Percentiles rank a stretch among this genome's conserved stretches.
Conservation (phyloP, 1,140 invertebrate species). For the Aleiodes sp. region DNA sequence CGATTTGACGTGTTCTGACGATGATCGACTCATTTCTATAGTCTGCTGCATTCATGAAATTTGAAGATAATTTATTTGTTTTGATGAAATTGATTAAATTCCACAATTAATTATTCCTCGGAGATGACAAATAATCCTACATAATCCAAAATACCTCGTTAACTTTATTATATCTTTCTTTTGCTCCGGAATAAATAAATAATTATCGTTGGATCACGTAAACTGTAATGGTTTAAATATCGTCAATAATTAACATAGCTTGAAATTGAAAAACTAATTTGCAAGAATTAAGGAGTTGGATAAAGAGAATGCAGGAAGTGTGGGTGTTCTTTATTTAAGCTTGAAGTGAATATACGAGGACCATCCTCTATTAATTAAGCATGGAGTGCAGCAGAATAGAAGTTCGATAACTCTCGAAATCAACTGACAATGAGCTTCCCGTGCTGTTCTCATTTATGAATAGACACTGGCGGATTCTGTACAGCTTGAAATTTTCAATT, state of each 20-base stretch:
- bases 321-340: neutral
- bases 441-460: neutral
- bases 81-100: neutral
- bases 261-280: neutral
- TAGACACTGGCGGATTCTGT: too few species aligned
- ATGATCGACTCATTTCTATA: slow-evolving; percentile 48
- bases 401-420: neutral
- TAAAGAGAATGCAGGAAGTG: neutral
- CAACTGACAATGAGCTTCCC: neutral
- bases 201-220: too few species aligned
- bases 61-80: neutral
- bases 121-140: neutral
- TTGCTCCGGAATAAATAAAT: too few species aligned
- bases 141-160: too few species aligned
- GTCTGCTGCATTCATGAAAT: slow-evolving; percentile 26
- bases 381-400: neutral
- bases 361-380: neutral
- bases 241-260: neutral
- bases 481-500: too few species aligned
- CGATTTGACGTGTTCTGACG: slow-evolving; percentile 54
- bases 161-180: too few species aligned
- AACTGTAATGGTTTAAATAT: neutral
- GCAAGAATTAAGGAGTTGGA: too few species aligned
- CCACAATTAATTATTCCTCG: neutral
- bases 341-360: neutral